phyloP scores from a whole-genome alignment of 2,797 vertebrate genomes.

The Pitangus sulphuratus region DNA sequence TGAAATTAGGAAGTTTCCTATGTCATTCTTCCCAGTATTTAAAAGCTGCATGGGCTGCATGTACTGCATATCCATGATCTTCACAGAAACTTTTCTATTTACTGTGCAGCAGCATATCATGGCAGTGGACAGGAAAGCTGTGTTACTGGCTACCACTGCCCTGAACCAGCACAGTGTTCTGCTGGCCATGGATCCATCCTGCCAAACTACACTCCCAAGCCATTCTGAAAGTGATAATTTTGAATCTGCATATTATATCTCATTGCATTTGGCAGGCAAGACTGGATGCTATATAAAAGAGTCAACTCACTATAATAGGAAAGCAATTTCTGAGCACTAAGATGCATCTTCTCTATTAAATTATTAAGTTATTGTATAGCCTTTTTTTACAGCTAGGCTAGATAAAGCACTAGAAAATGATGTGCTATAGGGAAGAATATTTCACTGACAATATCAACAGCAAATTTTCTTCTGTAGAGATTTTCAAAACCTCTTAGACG shows the following conservation, averaged over 20 bases:
- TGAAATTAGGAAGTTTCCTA: neutral
- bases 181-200: neutral
- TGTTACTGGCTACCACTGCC: neutral
- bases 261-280: neutral
- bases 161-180: neutral
- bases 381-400: neutral
- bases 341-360: neutral
- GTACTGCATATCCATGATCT: neutral
- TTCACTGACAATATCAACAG: neutral
- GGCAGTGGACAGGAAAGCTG: neutral
- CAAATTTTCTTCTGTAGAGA: neutral
- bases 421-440: neutral
- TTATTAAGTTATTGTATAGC: neutral
- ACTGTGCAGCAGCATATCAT: neutral
- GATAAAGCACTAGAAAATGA: neutral
- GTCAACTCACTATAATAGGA: neutral
- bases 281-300: neutral
- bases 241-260: neutral
- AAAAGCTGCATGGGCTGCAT: rapidly evolving
- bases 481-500: neutral
- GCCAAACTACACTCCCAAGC: neutral
- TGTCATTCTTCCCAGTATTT: neutral
- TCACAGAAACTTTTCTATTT: neutral
- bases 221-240: neutral
- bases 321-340: neutral